Percentiles rank a stretch among this genome's conserved stretches.
phyloP scores from a whole-genome alignment of 2,113 vertebrate genomes.

The Corythornis cristatus region DNA sequence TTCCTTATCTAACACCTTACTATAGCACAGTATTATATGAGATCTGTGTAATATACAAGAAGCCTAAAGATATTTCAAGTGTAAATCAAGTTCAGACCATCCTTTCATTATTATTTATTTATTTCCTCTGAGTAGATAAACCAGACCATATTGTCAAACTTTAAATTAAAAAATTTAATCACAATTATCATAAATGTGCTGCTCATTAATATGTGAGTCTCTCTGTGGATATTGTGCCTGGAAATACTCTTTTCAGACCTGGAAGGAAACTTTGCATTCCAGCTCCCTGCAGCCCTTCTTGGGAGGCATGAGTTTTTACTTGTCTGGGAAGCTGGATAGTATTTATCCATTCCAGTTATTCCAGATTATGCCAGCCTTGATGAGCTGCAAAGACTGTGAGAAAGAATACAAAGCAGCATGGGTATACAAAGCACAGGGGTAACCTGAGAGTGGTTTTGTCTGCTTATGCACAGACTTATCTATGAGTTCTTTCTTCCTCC shows the following conservation, averaged over 20 bases:
- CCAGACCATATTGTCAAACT: neutral
- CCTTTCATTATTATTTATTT: neutral
- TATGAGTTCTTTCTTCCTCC: neutral
- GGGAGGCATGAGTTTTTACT: slow-evolving; percentile 1
- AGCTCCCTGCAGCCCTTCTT: slow-evolving; percentile 13
- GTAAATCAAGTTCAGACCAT: neutral
- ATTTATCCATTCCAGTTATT: slow-evolving; percentile 50
- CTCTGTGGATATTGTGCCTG: slow-evolving; percentile 47
- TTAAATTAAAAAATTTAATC: neutral
- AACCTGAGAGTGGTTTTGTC: neutral
- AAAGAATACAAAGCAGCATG: neutral
- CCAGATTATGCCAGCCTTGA: slow-evolving; percentile 12
- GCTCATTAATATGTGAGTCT: slow-evolving; percentile 53
- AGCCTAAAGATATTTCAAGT: neutral
- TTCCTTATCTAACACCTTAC: neutral
- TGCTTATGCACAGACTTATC: neutral
- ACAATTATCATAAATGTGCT: neutral
- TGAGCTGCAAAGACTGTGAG: neutral
- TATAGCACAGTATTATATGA: neutral
- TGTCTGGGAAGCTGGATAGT: slow-evolving; percentile 20
- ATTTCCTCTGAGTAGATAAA: neutral
- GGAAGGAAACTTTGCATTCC: neutral
- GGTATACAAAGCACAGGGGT: neutral
- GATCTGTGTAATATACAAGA: neutral
- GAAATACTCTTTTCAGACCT: slow-evolving; percentile 58